These are phyloP conservation scores for Glaucomys volans DNA, from an alignment of 2,113 vertebrate species.

Conservation along the genomic window DNA sequence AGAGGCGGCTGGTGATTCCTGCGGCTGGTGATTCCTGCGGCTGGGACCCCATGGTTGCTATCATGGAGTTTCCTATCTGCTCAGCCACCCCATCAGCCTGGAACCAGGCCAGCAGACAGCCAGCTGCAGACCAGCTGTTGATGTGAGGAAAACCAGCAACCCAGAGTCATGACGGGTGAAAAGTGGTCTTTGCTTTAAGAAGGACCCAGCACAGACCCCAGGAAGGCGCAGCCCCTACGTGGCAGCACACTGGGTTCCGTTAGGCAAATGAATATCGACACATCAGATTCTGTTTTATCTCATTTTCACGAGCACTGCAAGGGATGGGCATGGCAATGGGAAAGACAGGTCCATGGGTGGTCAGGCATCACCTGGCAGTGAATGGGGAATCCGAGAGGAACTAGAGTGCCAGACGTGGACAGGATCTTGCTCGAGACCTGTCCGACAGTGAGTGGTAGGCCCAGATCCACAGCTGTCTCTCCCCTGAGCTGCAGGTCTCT, in stretches of 20 bases:
- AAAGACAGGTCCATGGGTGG: background rate
- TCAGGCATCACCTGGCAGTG: background rate
- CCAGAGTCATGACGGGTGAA: background rate
- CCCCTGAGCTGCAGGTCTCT: background rate
- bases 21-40: background rate
- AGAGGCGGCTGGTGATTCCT: background rate
- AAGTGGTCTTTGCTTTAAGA: background rate
- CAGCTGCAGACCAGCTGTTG: constrained; percentile 61
- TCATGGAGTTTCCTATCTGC: background rate
- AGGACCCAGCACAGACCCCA: background rate
- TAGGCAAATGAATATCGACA: background rate
- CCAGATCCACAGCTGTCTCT: background rate
- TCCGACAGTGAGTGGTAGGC: too few species aligned
- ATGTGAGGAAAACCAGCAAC: constrained; percentile 53
- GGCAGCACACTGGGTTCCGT: constrained; percentile 45
- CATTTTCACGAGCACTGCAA: background rate
- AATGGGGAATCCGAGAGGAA: background rate
- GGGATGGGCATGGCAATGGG: background rate
- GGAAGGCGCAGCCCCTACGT: background rate
- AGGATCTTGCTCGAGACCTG: background rate
- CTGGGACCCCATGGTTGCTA: background rate
- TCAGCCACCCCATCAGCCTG: background rate
- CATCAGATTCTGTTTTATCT: background rate
- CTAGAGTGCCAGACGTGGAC: background rate
- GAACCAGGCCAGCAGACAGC: background rate